Conservation (phyloP, 37 sponge, comb jelly and placozoan genomes). For the Hormiphora californensis region DNA sequence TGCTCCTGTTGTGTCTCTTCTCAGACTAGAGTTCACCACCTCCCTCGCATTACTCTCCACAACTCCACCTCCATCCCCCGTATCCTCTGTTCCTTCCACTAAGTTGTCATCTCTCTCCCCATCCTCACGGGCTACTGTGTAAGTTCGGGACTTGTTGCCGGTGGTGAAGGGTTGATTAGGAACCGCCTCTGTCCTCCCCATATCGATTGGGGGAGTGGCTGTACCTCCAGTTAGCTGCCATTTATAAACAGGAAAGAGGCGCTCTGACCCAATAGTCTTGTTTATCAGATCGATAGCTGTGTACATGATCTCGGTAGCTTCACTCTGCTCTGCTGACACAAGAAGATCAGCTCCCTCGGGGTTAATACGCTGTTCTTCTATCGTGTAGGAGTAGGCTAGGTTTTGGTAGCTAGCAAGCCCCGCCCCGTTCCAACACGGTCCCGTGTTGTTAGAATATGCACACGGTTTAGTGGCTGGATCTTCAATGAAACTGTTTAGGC, state of each 20-base stretch:
- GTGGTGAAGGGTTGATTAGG: too few relatives aligned
- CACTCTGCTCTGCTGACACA: background rate
- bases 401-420: constrained; percentile 19
- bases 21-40: too few relatives aligned
- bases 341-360: constrained; percentile 7
- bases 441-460: background rate
- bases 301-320: background rate
- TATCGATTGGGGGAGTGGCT: background rate
- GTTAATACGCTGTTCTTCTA: constrained; percentile 27
- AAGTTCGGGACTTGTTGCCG: too few relatives aligned
- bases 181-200: background rate
- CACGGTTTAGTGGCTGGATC: constrained; percentile 9
- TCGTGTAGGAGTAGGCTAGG: constrained; percentile 38
- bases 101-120: too few relatives aligned
- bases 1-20: too few relatives aligned
- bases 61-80: too few relatives aligned
- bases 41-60: too few relatives aligned
- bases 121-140: too few relatives aligned
- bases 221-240: background rate
- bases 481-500: background rate
- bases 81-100: too few relatives aligned
- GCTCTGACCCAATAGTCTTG: background rate
- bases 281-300: background rate
- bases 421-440: constrained; percentile 17
- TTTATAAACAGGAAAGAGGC: background rate